These are phyloP conservation scores for Labeo rohita DNA, from an alignment of 2,113 vertebrate species.

Conservation along the genomic window DNA sequence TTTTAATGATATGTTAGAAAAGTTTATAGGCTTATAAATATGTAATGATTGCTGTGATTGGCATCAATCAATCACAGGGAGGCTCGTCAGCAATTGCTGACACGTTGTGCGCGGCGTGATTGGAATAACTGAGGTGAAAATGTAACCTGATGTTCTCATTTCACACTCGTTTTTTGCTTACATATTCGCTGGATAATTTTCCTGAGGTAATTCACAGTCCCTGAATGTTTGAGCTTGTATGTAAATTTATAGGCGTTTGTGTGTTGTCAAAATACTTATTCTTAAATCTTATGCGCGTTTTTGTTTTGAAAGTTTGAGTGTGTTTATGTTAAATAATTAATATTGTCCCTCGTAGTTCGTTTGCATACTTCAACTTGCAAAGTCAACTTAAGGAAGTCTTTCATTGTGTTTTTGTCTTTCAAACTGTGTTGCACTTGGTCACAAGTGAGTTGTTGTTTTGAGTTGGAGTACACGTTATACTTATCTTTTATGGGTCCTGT, in stretches of 20 bases:
- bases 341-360: conserved; percentile 70
- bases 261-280: not conserved
- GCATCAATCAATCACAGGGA: conserved; percentile 68
- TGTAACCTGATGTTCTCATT: not conserved
- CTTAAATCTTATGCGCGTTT: not conserved
- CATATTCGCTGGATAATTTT: not conserved
- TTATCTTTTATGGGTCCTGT: not conserved
- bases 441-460: not conserved
- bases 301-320: not conserved
- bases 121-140: not conserved
- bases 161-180: not conserved
- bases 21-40: not conserved
- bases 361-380: conserved; percentile 48
- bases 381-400: not conserved
- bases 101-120: conserved; percentile 38
- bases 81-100: conserved; percentile 59
- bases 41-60: conserved; percentile 69
- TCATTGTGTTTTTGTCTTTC: not conserved
- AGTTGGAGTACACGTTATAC: not conserved
- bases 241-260: not conserved
- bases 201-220: not conserved
- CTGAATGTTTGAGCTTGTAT: not conserved
- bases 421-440: no score
- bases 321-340: conserved; percentile 61
- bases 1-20: not conserved